Evolutionary conservation across 2,888 invertebrate species (phyloP).

Genomic region (Acanthosoma haemorrhoidale): DNA sequence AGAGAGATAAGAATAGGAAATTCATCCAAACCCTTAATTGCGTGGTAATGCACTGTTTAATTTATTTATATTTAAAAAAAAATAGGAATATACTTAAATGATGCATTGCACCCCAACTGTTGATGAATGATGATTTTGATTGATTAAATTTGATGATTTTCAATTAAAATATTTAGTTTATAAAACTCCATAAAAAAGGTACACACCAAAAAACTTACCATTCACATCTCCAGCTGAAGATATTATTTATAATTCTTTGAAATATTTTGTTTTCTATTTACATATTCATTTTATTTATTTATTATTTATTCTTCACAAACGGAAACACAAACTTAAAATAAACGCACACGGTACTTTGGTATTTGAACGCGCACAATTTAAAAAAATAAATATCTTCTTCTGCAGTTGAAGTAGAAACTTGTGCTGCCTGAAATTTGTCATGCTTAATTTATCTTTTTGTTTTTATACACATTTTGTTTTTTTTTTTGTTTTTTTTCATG

Average conservation of each 20-base stretch:
- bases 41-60: no score
- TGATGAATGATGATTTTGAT: neutral
- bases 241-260: constrained; percentile 19
- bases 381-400: constrained; percentile 26
- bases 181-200: constrained; percentile 26
- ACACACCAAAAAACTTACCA: constrained; percentile 27
- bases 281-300: constrained; percentile 16
- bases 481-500: neutral
- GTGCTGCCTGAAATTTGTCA: constrained; percentile 25
- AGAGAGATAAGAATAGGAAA: no score
- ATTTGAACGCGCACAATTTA: constrained; percentile 26
- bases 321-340: constrained; percentile 27
- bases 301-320: constrained; percentile 15
- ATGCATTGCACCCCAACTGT: neutral
- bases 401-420: constrained; percentile 19
- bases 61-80: no score
- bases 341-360: constrained; percentile 25
- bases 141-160: neutral
- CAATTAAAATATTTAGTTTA: neutral
- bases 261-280: constrained; percentile 23
- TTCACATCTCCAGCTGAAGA: constrained; percentile 12
- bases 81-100: no score
- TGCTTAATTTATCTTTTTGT: constrained; percentile 2
- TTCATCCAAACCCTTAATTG: no score
- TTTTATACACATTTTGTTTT: neutral